phyloP scores from a whole-genome alignment of 92 coral and sea anemone species.

The Phenganax marumi region DNA sequence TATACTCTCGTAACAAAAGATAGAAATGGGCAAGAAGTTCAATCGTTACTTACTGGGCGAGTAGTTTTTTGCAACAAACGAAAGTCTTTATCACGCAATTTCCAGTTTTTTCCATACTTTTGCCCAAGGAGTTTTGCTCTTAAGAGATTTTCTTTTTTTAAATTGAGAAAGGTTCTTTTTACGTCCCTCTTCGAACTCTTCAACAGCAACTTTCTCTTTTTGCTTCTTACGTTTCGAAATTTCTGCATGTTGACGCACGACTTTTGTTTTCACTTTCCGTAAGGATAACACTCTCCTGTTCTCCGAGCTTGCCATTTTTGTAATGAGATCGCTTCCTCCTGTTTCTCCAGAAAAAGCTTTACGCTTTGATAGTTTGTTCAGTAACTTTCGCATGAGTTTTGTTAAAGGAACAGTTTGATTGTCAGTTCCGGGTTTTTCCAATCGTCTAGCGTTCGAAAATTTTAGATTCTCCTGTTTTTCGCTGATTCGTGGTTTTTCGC shows the following conservation, averaged over 20 bases:
- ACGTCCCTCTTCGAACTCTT: neutral
- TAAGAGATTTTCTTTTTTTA: neutral
- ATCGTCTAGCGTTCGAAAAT: too few species aligned
- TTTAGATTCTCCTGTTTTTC: too few species aligned
- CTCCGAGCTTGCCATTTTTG: neutral
- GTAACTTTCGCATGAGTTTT: neutral
- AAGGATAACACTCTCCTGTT: neutral
- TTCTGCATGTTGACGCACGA: neutral
- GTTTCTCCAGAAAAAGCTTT: neutral
- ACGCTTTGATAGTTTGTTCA: neutral
- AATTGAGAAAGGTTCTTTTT: neutral
- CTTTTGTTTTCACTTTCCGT: neutral
- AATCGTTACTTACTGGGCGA: too few species aligned
- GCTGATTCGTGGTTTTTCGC: too few species aligned
- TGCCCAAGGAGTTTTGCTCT: neutral
- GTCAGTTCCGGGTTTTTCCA: neutral
- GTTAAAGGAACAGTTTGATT: neutral
- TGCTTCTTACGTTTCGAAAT: neutral
- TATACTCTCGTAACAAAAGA: too few species aligned
- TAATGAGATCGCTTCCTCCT: neutral
- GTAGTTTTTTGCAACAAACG: too few species aligned
- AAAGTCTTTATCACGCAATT: neutral
- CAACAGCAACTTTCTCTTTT: neutral
- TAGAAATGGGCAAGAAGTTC: too few species aligned
- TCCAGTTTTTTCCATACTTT: conserved; percentile 2